Conservation (phyloP, 2,888 invertebrate genomes). For the Idaea biselata region DNA sequence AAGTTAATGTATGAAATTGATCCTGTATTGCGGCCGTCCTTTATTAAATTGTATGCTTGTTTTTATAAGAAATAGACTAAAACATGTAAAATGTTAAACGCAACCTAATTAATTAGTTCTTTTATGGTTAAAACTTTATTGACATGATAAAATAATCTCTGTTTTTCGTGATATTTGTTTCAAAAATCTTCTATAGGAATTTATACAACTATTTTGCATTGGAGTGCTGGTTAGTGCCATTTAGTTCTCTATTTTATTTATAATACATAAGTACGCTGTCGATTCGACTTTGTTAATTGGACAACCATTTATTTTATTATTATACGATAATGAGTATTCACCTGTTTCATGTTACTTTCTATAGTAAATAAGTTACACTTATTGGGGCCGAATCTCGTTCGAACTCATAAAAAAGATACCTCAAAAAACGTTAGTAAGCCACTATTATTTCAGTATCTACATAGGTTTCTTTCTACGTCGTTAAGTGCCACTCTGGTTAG, state of each 20-base stretch:
- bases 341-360: neutral
- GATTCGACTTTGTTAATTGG: neutral
- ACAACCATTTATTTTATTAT: neutral
- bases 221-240: neutral
- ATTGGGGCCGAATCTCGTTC: conserved; percentile 4
- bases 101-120: neutral
- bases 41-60: neutral
- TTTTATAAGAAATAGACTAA: neutral
- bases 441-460: neutral
- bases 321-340: conserved; percentile 2
- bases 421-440: conserved; percentile 4
- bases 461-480: neutral
- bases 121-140: neutral
- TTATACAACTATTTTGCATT: neutral
- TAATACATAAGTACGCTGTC: neutral
- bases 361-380: conserved; percentile 4
- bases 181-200: neutral
- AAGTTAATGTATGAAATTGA: too few species aligned
- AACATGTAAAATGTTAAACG: neutral
- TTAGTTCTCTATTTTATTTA: neutral
- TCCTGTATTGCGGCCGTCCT: too few species aligned
- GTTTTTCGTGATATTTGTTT: neutral
- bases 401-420: conserved; percentile 5
- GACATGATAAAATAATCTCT: conserved; percentile 1
- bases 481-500: conserved; percentile 1